Base-by-base conservation (phyloP, 1,140 invertebrate species). In the Wasmannia auropunctata region DNA sequence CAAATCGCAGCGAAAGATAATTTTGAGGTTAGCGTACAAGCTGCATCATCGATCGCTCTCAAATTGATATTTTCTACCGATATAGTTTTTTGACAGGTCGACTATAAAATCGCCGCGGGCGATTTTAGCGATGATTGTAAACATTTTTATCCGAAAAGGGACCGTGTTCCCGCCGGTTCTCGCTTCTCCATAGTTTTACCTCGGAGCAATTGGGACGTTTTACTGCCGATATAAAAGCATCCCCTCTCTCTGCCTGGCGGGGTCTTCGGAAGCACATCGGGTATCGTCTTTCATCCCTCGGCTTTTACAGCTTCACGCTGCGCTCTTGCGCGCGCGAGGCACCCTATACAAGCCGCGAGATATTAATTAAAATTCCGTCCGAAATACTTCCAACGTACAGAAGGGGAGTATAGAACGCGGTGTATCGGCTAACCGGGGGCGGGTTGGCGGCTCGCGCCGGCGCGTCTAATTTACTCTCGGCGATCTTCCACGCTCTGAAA, bases 291-390 rank as follows among this genome's bases (percentile, higher is more conserved):
- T 86, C 31, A 81, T 80, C 49, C 40, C 37, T 58, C 56, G 43
- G 60, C 85, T 86, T 85, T 86, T 88, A 77, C 69, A 67, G 54
- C 54, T 31, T 62, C 19, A 63, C n/a, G 40, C 25, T 65, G 54
- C 56, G 56, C 58, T 65, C 56, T 28, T 67, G 60, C 49, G 31
- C 34, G 51, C 62, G 65, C n/a, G n/a, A n/a, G 46, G 77, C 63
- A 31, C n/a, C 54, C 85, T 46, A n/a, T n/a, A 31, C 51, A 70
- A 86, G 86, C 86, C 86, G 51, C 81, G 89, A 85, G 85, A 89
- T 91, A 92, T 93, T 93, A 92, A 93, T 93, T 92, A 92, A 93
- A 92, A 93, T 93, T 93, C 92, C 88, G 80, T 51, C 1, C 65
- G 81, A 85, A 91, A 92, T 92, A 92, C 87, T 92, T 85, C 74